A percentile compares a stretch with the other conserved stretches of the same genome.
Conservation (phyloP, 2,888 invertebrate species). For the Gibbula magus region DNA sequence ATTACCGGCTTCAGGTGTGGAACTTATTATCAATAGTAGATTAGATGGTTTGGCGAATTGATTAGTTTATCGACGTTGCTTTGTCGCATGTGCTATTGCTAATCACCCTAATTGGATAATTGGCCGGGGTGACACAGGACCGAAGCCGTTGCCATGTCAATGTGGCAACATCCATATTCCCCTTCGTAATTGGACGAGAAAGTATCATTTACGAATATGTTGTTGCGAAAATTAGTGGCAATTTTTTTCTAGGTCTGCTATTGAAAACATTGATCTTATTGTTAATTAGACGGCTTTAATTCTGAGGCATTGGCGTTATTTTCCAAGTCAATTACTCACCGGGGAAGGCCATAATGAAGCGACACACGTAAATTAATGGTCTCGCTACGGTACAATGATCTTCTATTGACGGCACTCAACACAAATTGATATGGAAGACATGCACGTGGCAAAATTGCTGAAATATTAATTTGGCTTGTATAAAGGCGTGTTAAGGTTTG, state of each 20-base stretch:
- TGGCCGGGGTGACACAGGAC: neutral
- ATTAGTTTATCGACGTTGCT: conserved; percentile 8
- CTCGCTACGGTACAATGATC: neutral
- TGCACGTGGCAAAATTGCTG: neutral
- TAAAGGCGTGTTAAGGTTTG: neutral
- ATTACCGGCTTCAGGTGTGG: conserved; percentile 8
- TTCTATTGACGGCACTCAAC: neutral
- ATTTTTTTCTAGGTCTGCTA: neutral
- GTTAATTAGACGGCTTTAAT: conserved; percentile 11
- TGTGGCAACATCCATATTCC: neutral
- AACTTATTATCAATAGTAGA: conserved; percentile 15
- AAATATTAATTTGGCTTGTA: conserved; percentile 3
- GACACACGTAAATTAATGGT: neutral
- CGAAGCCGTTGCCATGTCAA: neutral
- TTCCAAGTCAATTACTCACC: conserved; percentile 9
- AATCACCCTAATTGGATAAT: conserved; percentile 13
- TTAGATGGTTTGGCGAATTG: conserved; percentile 13
- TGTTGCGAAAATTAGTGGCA: conserved; percentile 8
- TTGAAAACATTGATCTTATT: neutral
- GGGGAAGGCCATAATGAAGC: neutral
- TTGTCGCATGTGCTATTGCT: conserved; percentile 8
- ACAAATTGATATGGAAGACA: neutral
- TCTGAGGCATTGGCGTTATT: neutral
- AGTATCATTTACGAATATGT: conserved; percentile 15
- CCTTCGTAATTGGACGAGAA: conserved; percentile 2